Conservation (phyloP, 2,797 vertebrate genomes). For the Phataginus tetradactyla region DNA sequence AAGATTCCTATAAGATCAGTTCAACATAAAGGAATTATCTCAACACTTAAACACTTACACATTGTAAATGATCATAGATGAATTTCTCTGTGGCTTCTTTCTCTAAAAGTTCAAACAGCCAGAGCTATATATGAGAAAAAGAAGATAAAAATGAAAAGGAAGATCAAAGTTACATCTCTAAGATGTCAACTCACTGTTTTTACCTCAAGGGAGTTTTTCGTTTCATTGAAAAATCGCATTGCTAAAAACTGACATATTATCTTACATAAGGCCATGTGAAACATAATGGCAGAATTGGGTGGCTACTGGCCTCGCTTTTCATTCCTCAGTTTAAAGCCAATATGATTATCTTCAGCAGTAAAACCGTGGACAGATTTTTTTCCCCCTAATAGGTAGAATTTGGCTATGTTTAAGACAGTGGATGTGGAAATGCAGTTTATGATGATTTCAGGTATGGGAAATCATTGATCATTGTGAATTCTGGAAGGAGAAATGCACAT, state of each 20-base stretch:
- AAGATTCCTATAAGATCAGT: not conserved
- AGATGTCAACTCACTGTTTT: conserved; percentile 18
- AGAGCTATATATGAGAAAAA: conserved; percentile 84
- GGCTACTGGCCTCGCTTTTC: accelerated
- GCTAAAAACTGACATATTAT: not conserved
- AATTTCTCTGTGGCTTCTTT: conserved; percentile 89
- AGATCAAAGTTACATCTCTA: not conserved
- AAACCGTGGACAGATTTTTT: not conserved
- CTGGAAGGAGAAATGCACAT: not conserved
- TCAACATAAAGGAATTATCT: not conserved
- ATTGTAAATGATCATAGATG: conserved; percentile 89
- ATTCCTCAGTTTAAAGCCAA: conserved; percentile 33
- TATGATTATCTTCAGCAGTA: not conserved
- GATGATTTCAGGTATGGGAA: not conserved
- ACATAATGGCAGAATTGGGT: not conserved
- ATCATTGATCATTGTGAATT: not conserved
- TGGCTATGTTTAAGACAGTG: not conserved
- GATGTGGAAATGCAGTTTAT: not conserved
- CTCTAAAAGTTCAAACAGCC: conserved; percentile 90
- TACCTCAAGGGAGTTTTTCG: conserved; percentile 39
- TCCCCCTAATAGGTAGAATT: not conserved
- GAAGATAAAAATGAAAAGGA: not conserved
- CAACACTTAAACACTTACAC: conserved; percentile 90
- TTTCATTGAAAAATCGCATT: conserved; percentile 53
- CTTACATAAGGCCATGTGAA: not conserved